These are phyloP conservation scores for Nematostella vectensis DNA, from an alignment of 92 coral and sea anemone genomes.

Conservation along the genomic window DNA sequence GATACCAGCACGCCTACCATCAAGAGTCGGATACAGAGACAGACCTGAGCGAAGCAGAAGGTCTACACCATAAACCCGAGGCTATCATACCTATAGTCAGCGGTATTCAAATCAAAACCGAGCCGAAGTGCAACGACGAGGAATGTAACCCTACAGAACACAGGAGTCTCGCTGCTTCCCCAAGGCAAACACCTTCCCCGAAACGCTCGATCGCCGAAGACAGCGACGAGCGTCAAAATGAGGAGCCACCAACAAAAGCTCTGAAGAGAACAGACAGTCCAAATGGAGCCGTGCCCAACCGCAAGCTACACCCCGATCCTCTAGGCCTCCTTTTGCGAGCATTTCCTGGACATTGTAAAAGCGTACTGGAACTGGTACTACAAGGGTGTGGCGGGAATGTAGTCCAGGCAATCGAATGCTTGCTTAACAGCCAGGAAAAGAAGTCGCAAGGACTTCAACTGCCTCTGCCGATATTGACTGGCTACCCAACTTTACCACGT, in stretches of 20 bases:
- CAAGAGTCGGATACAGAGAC: neutral
- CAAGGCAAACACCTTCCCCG: slow-evolving; percentile 32
- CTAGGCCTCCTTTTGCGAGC: slow-evolving; percentile 77
- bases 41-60: neutral
- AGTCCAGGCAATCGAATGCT: slow-evolving; percentile 95
- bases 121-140: slow-evolving; percentile 37
- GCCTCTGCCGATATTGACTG: slow-evolving; percentile 63
- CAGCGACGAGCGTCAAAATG: slow-evolving; percentile 34
- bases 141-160: slow-evolving; percentile 22
- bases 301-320: slow-evolving; percentile 85
- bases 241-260: slow-evolving; percentile 46
- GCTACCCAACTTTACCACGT: slow-evolving; percentile 41
- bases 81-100: slow-evolving; percentile 11
- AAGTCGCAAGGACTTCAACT: slow-evolving; percentile 49
- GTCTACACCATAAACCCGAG: neutral
- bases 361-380: slow-evolving; percentile 82
- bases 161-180: slow-evolving; percentile 15
- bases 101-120: slow-evolving; percentile 50
- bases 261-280: slow-evolving; percentile 66
- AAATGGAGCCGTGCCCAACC: slow-evolving; percentile 27
- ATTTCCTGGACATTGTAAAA: slow-evolving; percentile 90
- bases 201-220: slow-evolving; percentile 51
- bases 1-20: neutral
- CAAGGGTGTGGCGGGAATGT: slow-evolving; percentile 98
- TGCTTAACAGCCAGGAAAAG: slow-evolving; percentile 74